These are phyloP conservation scores for Characodon lateralis DNA, from an alignment of 2,797 vertebrate genomes.

Conservation along the genomic window DNA sequence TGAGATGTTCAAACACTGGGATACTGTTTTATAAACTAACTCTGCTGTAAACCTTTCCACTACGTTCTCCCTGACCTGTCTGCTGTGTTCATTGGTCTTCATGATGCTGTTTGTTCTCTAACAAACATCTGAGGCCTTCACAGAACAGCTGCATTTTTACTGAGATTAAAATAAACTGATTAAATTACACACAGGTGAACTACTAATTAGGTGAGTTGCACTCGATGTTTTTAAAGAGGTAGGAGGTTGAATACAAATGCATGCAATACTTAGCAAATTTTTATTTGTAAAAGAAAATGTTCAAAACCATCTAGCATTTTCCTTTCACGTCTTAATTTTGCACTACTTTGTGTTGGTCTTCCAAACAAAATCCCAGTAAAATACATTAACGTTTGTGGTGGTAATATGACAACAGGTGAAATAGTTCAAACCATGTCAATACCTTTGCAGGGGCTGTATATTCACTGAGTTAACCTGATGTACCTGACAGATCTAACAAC, in stretches of 20 bases:
- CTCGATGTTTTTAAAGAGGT: no score
- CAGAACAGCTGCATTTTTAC: no score
- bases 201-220: no score
- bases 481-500: not conserved
- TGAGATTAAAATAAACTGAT: no score
- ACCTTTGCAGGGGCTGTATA: not conserved
- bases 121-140: no score
- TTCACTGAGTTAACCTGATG: not conserved
- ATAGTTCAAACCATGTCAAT: not conserved
- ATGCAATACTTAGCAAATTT: not conserved
- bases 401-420: not conserved
- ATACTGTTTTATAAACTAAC: no score
- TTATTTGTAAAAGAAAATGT: not conserved
- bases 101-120: no score
- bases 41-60: no score
- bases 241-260: not conserved
- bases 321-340: not conserved
- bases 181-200: no score
- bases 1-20: no score
- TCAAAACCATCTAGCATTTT: not conserved
- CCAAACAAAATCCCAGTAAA: not conserved
- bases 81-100: no score
- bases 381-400: not conserved
- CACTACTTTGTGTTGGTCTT: not conserved
- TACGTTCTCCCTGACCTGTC: no score